A percentile compares a stretch with the other conserved stretches of the same genome.
Conservation (phyloP, 2,888 invertebrate species). For the Leptinotarsa tumamoca region DNA sequence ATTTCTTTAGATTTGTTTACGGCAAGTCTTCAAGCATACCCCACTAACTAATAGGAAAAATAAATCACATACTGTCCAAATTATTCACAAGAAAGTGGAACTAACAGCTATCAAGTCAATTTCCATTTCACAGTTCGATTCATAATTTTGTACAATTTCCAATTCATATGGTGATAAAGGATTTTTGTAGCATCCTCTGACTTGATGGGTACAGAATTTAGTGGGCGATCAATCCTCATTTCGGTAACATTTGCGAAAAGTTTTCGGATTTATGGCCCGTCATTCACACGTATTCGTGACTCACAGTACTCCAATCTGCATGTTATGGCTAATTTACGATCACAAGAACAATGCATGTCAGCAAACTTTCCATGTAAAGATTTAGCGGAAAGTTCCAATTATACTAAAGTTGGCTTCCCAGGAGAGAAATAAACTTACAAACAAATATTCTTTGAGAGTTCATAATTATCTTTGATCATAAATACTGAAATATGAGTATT, state of each 20-base stretch:
- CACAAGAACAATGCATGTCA: not conserved
- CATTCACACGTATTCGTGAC: not conserved
- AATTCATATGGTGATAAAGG: no score
- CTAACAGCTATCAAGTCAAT: no score
- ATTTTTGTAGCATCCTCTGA: not conserved
- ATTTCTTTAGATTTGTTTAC: no score
- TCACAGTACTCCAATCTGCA: conserved; percentile 3
- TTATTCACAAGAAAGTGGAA: no score
- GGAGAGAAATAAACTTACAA: not conserved
- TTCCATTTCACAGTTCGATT: no score
- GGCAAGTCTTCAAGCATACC: no score
- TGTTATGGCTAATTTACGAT: not conserved
- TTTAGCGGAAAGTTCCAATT: not conserved
- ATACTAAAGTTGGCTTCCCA: not conserved
- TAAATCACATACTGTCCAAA: no score
- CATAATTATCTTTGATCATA: no score
- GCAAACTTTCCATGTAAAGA: conserved; percentile 5
- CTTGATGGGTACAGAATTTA: not conserved
- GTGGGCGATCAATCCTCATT: not conserved
- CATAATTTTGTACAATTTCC: no score
- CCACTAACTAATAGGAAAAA: no score
- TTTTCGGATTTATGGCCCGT: not conserved
- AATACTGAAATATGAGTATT: no score
- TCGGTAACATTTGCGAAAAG: not conserved
- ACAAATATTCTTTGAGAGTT: no score